Evolutionary conservation across 2,888 invertebrate species (phyloP), one percentile per base, ranked within the genome.

Genomic region (Brachyopa scutellaris): DNA sequence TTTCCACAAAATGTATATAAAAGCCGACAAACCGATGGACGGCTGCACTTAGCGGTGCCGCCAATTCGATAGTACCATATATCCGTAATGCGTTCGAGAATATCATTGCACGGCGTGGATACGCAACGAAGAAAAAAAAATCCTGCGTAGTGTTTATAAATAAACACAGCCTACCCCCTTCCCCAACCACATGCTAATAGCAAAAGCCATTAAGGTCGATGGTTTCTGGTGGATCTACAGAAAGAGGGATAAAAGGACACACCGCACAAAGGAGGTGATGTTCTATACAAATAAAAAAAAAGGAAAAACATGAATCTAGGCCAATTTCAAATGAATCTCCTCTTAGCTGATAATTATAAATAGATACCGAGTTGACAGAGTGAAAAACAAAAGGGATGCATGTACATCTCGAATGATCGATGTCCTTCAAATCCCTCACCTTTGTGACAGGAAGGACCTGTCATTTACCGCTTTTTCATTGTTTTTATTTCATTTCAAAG

Each of bases 341-440:
- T 55, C 49, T 67, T 67, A 73, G 40, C 57, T 67, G 31, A 61
- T 73, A 55, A 64, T 76, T 80, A 80, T 80, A 69, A 76, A 76
- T 80, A 80, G 62, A 73, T 47, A 49, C 26, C 19, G 11, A 31
- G 15, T 15, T 26, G 23, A 29, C 21, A 19, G 13, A 23, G 7
- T 3, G 19, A 19, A 6, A 15, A 47, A 64, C 19, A 57, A 13
- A 36, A n/a, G n/a, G n/a, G n/a, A n/a, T n/a, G n/a, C 9, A 23
- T 11, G 11, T 29, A 29, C 19, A 51, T 42, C 11, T 5, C 19
- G n/a, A n/a, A n/a, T 40, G 19, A 42, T 42, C 38, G 51, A 62
- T 26, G 55, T 21, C 31, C 47, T 51, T 42, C 29, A 38, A 36
- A 57, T 57, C 78, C 64, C 66, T 72, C 64, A 72, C 59, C 72